Evolutionary conservation across 2,797 vertebrate genomes (phyloP).

Genomic region (Leptodactylus fallax): DNA sequence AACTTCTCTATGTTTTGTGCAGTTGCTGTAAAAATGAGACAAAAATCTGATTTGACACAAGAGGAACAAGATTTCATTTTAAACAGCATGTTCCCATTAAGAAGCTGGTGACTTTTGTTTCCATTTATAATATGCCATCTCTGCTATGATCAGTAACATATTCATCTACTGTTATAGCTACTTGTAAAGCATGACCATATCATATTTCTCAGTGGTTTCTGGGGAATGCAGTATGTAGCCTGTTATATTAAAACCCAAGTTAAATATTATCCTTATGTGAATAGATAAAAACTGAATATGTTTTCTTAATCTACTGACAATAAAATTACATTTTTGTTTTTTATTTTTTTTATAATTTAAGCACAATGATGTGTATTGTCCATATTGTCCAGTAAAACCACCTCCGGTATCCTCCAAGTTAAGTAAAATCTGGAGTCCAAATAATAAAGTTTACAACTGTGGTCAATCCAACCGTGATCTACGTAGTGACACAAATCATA

Average conservation of each 20-base stretch:
- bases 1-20: neutral
- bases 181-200: neutral
- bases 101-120: neutral
- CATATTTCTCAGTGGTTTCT: neutral
- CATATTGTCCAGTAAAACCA: neutral
- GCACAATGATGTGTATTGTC: neutral
- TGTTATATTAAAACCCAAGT: neutral
- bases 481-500: neutral
- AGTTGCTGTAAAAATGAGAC: neutral
- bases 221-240: neutral
- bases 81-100: neutral
- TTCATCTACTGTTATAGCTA: neutral
- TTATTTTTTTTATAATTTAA: neutral
- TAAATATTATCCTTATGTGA: neutral
- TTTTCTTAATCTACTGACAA: neutral
- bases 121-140: constrained; percentile 1
- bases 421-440: neutral
- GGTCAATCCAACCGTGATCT: neutral
- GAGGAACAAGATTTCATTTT: constrained; percentile 22
- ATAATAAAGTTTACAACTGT: neutral
- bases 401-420: neutral
- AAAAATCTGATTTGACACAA: constrained; percentile 39
- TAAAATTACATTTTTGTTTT: neutral
- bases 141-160: neutral
- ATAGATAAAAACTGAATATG: neutral